These are phyloP conservation scores for Agriopis aurantiaria DNA, from an alignment of 2,888 invertebrate genomes.

Conservation along the genomic window DNA sequence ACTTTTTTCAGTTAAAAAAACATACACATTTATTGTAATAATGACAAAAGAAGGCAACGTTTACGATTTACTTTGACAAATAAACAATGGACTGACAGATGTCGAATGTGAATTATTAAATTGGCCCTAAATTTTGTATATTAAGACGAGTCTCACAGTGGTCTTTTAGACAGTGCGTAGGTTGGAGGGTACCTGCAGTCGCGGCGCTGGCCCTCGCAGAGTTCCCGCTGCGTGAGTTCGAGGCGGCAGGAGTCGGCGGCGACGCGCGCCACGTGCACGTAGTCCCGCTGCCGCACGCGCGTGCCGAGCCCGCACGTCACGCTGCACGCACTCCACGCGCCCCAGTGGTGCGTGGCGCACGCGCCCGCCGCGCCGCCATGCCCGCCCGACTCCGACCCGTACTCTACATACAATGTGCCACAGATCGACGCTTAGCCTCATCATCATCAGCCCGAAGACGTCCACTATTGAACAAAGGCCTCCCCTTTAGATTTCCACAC, in stretches of 20 bases:
- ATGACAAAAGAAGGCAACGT: too few relatives aligned
- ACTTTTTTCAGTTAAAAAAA: too few relatives aligned
- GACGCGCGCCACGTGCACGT: conserved; percentile 83
- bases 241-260: conserved; percentile 87
- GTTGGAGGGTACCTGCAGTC: conserved; percentile 71
- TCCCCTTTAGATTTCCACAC: too few relatives aligned
- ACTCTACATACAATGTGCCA: conserved; percentile 31
- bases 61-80: too few relatives aligned
- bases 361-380: conserved; percentile 72
- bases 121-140: too few relatives aligned
- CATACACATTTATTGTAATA: too few relatives aligned
- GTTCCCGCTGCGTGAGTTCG: conserved; percentile 84
- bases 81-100: too few relatives aligned
- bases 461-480: too few relatives aligned
- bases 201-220: conserved; percentile 80
- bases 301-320: conserved; percentile 92
- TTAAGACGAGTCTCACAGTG: too few relatives aligned
- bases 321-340: conserved; percentile 93
- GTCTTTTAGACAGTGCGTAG: too few relatives aligned
- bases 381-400: conserved; percentile 42
- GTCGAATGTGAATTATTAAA: too few relatives aligned
- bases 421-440: not conserved
- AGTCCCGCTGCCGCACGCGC: conserved; percentile 86
- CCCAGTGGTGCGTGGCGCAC: conserved; percentile 91
- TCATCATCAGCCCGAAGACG: too few relatives aligned